Evolutionary conservation across 2,888 invertebrate species (phyloP).

Genomic region (Epinotia demarniana): DNA sequence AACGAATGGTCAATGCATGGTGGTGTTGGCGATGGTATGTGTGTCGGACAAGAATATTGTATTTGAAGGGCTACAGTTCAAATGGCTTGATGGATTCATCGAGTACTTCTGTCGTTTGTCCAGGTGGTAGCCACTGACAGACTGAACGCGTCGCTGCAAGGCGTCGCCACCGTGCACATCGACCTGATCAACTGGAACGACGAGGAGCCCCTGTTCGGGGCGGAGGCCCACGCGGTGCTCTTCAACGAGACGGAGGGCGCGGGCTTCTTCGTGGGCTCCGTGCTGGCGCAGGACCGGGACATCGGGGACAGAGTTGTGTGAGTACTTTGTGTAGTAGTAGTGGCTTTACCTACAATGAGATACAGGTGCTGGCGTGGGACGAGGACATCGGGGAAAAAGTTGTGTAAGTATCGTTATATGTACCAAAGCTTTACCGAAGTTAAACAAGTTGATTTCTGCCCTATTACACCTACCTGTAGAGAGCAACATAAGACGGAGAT

Average conservation of each 20-base stretch:
- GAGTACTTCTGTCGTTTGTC: background rate
- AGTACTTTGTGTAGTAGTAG: slow-evolving; percentile 61
- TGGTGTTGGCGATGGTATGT: no score
- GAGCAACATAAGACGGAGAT: no score
- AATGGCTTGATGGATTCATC: background rate
- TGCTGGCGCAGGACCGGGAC: slow-evolving; percentile 86
- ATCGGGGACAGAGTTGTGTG: slow-evolving; percentile 85
- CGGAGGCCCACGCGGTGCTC: slow-evolving; percentile 62
- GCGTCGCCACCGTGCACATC: slow-evolving; percentile 75
- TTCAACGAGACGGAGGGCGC: slow-evolving; percentile 84
- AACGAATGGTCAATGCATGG: no score
- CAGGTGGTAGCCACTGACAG: slow-evolving; percentile 74
- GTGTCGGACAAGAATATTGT: no score
- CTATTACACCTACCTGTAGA: no score
- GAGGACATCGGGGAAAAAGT: no score
- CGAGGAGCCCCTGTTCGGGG: slow-evolving; percentile 86
- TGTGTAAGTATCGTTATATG: no score
- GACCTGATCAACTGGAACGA: slow-evolving; percentile 88
- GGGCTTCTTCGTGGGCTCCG: slow-evolving; percentile 77
- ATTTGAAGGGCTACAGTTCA: no score
- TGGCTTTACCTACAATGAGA: background rate
- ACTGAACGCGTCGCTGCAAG: slow-evolving; percentile 60
- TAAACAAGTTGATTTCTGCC: background rate
- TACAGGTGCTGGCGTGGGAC: no score
- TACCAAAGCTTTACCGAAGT: no score